Percentiles rank a stretch among this genome's conserved stretches.
These are phyloP conservation scores for Aporrectodea caliginosa DNA, from an alignment of 1,140 invertebrate genomes.

Conservation along the genomic window DNA sequence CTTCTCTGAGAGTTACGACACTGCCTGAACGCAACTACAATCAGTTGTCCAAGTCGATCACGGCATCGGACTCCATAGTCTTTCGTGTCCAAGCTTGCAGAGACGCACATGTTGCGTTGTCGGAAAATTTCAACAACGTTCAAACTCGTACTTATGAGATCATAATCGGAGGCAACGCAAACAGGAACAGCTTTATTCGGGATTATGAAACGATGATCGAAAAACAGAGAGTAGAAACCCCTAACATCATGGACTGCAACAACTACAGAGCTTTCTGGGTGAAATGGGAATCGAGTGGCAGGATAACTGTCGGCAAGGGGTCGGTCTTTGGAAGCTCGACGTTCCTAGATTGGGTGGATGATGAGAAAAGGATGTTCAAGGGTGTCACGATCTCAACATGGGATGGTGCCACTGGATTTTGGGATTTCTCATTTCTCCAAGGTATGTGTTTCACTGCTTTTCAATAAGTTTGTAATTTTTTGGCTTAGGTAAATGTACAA, in stretches of 20 bases:
- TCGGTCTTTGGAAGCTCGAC: background rate
- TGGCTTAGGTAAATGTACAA: background rate
- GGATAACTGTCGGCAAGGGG: background rate
- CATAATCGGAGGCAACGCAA: constrained; percentile 15
- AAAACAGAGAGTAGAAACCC: background rate
- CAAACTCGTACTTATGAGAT: background rate
- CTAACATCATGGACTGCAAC: constrained; percentile 4
- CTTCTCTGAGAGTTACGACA: background rate
- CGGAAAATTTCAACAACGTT: background rate
- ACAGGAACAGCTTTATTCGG: background rate
- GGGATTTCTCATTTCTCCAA: background rate
- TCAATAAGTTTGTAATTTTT: background rate
- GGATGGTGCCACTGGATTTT: background rate
- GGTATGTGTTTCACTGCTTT: background rate
- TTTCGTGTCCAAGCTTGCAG: constrained; percentile 7
- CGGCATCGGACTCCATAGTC: background rate
- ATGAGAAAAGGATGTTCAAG: background rate
- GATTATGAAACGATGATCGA: background rate
- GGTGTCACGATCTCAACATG: background rate
- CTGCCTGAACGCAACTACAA: background rate
- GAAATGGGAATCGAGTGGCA: background rate
- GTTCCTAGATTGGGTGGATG: background rate
- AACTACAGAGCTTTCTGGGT: constrained; percentile 11
- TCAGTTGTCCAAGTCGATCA: background rate
- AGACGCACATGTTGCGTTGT: constrained; percentile 7